Evolutionary conservation across 2,888 invertebrate species (phyloP), one percentile per base, ranked within the genome.

Genomic region (Leucophora obtusa): DNA sequence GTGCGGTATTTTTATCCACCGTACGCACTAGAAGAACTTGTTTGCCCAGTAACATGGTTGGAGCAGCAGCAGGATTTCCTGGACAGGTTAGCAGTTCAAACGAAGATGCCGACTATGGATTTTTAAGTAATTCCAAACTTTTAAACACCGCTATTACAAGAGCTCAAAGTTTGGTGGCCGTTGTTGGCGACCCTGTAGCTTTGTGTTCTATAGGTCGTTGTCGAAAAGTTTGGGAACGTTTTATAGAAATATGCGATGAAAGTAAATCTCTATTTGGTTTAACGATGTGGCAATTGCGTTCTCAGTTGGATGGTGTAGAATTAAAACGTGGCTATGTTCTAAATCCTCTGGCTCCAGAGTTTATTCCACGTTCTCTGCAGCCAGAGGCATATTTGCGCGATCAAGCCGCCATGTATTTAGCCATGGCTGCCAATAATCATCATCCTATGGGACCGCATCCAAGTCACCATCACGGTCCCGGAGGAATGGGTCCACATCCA

Each of bases 131-230:
- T 89, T 94, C 94, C 0, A 94, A 96, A 86, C 91, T 96, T 5
- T 89, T 96, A 28, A 96, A 96, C 87, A 96, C 96, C 0, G 96
- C 96, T 0, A 94, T 96, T 65, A 96, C 93, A 0, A 91, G 96
- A 76, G 96, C 96, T 0, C 95, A 95, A 89, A 95, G 95, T 84
- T 89, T 96, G 60, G 95, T 96, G 0, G 95, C 95, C 3, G 95
- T 96, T 14, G 94, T 96, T 1, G 96, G 96, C 0, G 96, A 96
- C 91, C 96, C 96, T 0, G 93, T 96, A 0, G 95, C 95, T 0
- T 90, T 96, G 10, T 95, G 96, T 85, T 94, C 96, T 0, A 92
- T 96, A 62, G 96, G 96, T 8, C 92, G 94, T 79, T 96, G 96
- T 89, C 93, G 95, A 82, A 94, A 94, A 90, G 93, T 95, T 0